Conservation (phyloP, 2,113 vertebrate genomes). For the Oreocharis arfaki region DNA sequence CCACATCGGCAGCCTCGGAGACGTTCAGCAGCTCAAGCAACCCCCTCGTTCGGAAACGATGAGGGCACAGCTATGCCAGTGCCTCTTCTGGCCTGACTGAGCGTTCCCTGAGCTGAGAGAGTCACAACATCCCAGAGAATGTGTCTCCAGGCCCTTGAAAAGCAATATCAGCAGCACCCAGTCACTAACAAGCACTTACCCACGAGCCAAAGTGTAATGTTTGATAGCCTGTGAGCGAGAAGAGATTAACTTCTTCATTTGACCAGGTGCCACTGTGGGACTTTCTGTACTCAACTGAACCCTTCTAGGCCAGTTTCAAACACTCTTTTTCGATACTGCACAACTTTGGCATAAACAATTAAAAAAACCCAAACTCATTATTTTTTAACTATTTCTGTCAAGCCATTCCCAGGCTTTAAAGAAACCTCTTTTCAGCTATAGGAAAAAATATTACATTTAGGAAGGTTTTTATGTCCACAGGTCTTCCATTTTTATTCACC, state of each 20-base stretch:
- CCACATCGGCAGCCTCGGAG: rapidly evolving
- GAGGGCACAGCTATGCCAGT: background rate
- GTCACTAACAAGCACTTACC: background rate
- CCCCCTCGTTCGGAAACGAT: rapidly evolving
- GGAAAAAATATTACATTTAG: background rate
- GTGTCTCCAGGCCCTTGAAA: background rate
- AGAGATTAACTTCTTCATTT: background rate
- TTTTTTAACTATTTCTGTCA: background rate
- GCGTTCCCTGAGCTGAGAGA: background rate
- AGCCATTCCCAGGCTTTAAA: background rate
- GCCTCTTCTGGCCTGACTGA: background rate
- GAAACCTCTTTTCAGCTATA: background rate
- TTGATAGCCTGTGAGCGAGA: background rate
- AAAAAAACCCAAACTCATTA: rapidly evolving
- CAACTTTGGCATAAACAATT: background rate
- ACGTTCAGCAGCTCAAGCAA: rapidly evolving
- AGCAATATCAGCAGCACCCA: background rate
- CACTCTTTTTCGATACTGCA: background rate
- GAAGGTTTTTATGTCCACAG: background rate
- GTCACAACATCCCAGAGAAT: background rate
- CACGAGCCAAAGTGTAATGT: background rate
- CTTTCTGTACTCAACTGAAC: background rate
- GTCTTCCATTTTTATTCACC: background rate
- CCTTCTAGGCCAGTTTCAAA: background rate
- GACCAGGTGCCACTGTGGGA: background rate